Evolutionary conservation across 2,113 vertebrate genomes (phyloP).

Genomic region (Grus americana): DNA sequence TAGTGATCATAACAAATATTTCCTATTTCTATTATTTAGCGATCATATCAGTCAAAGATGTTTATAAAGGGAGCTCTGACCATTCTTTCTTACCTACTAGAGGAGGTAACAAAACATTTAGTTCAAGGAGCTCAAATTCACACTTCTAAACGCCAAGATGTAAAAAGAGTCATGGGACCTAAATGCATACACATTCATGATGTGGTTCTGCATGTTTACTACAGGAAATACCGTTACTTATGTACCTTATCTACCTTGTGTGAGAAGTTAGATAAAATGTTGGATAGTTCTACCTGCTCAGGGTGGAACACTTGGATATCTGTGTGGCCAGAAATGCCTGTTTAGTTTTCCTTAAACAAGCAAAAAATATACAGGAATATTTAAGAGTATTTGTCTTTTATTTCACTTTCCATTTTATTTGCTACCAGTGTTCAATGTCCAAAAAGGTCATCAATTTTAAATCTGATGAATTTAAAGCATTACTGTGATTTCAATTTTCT

Average conservation of each 20-base stretch:
- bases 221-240: background rate
- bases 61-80: background rate
- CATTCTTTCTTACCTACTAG: background rate
- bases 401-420: background rate
- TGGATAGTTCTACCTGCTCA: background rate
- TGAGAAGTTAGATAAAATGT: background rate
- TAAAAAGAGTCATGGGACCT: background rate
- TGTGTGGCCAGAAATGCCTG: background rate
- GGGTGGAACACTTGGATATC: background rate
- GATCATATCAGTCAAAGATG: background rate
- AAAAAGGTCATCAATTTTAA: background rate
- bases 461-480: background rate
- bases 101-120: background rate
- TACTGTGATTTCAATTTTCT: background rate
- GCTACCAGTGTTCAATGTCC: background rate
- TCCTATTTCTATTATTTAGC: background rate
- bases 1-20: background rate
- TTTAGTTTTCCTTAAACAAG: background rate
- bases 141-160: background rate
- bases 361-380: background rate
- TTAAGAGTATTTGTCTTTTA: background rate
- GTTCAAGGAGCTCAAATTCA: background rate
- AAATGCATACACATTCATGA: background rate
- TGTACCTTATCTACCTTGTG: background rate
- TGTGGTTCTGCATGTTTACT: background rate